Percentiles rank a stretch among this genome's conserved stretches.
Conservation (phyloP, 2,797 vertebrate species). For the Hippoglossus hippoglossus region DNA sequence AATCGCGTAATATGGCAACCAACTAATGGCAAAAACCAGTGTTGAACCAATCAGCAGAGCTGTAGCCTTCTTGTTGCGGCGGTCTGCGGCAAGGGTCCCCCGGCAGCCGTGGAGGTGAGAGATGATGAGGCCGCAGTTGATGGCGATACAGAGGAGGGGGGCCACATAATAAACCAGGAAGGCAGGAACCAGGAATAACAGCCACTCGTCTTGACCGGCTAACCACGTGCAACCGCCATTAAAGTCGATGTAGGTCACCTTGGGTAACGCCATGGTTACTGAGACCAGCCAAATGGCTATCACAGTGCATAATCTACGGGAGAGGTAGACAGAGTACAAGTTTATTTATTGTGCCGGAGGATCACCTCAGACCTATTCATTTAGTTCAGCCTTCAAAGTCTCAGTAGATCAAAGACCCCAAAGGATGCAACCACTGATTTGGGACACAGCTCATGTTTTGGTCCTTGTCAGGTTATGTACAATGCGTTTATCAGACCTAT, state of each 20-base stretch:
- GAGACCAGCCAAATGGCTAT: constrained; percentile 76
- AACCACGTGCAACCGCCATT: constrained; percentile 76
- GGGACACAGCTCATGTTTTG: no score
- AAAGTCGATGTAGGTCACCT: constrained; percentile 82
- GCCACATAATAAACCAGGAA: constrained; percentile 80
- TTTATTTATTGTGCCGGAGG: no score
- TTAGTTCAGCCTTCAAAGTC: no score
- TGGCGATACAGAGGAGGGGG: constrained; percentile 76
- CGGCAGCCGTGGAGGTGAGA: constrained; percentile 72
- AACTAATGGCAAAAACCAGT: constrained; percentile 76
- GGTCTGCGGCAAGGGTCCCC: constrained; percentile 58
- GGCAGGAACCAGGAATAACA: constrained; percentile 80
- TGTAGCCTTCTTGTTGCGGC: constrained; percentile 79
- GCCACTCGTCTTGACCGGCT: constrained; percentile 68
- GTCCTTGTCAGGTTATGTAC: no score
- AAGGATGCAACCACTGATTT: no score
- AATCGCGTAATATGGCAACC: constrained; percentile 78
- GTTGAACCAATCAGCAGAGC: constrained; percentile 76
- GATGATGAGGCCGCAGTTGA: constrained; percentile 81
- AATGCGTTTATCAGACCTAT: no score
- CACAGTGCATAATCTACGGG: constrained; percentile 62
- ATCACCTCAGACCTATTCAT: no score
- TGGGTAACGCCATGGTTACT: constrained; percentile 78
- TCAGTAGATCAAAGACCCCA: no score
- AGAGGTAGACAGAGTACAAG: neutral